A percentile compares a stretch with the other conserved stretches of the same genome.
Conservation (phyloP, 92 coral and sea anemone species). For the Pocillopora meandrina region DNA sequence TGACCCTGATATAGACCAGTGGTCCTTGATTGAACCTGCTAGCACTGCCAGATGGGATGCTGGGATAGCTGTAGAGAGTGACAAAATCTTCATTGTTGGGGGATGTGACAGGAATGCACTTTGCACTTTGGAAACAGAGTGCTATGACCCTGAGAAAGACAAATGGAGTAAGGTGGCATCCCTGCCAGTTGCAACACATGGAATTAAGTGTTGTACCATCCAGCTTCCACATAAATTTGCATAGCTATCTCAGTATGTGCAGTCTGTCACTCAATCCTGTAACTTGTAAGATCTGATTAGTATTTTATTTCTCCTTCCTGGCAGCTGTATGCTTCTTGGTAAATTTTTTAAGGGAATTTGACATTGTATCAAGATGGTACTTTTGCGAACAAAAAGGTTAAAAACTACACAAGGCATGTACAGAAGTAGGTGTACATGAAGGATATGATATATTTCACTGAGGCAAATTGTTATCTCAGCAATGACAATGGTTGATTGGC, state of each 20-base stretch:
- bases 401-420: no score
- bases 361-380: no score
- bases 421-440: no score
- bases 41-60: slow-evolving; percentile 99
- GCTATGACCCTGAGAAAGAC: slow-evolving; percentile 89
- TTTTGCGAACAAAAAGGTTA: no score
- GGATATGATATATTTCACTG: no score
- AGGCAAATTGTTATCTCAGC: no score
- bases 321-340: no score
- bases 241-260: slow-evolving; percentile 6
- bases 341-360: no score
- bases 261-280: not conserved
- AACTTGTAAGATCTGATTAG: no score
- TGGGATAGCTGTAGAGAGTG: slow-evolving; percentile 97
- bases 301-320: no score
- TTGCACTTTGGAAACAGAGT: slow-evolving; percentile 95
- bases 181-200: slow-evolving; percentile 95
- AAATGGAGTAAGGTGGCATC: slow-evolving; percentile 95
- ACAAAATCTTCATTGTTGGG: slow-evolving; percentile 89
- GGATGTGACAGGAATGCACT: slow-evolving; percentile 99
- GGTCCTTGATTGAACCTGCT: slow-evolving; percentile 87
- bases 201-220: slow-evolving; percentile 91
- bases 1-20: slow-evolving; percentile 95
- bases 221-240: slow-evolving; percentile 90
- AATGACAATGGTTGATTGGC: no score